Conservation (phyloP, 2,113 vertebrate genomes). For the Calyptommatus sinebrachiatus region DNA sequence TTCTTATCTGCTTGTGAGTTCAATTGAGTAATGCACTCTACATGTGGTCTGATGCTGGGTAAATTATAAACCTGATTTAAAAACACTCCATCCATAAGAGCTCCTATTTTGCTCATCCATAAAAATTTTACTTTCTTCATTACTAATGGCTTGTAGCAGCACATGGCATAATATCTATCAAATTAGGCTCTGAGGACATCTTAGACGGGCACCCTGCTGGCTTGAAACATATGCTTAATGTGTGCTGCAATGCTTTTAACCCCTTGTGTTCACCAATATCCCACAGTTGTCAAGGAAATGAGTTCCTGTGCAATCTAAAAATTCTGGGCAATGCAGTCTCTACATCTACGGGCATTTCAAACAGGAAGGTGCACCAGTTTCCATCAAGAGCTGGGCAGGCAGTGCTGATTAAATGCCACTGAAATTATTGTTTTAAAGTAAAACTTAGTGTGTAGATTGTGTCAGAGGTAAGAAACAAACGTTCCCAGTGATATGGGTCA, state of each 20-base stretch:
- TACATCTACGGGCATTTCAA: slow-evolving; percentile 23
- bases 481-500: no score
- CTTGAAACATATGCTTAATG: slow-evolving; percentile 80
- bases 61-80: slow-evolving; percentile 89
- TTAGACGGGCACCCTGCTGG: slow-evolving; percentile 81
- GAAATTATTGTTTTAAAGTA: background rate
- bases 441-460: background rate
- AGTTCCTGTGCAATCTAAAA: slow-evolving; percentile 39
- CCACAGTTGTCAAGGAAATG: slow-evolving; percentile 35
- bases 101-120: slow-evolving; percentile 84
- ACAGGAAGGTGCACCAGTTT: no score
- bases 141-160: slow-evolving; percentile 75
- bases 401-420: background rate
- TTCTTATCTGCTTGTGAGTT: slow-evolving; percentile 81
- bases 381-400: background rate
- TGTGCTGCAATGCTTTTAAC: slow-evolving; percentile 76
- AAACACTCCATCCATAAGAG: slow-evolving; percentile 86
- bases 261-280: slow-evolving; percentile 55
- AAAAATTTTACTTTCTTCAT: slow-evolving; percentile 85
- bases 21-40: slow-evolving; percentile 84
- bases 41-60: slow-evolving; percentile 83
- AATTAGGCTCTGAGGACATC: slow-evolving; percentile 86
- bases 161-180: slow-evolving; percentile 85
- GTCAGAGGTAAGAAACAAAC: no score
- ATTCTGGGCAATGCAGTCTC: slow-evolving; percentile 5